These are phyloP conservation scores for Capitulum mitella DNA, from an alignment of 2,888 invertebrate genomes.

Conservation along the genomic window DNA sequence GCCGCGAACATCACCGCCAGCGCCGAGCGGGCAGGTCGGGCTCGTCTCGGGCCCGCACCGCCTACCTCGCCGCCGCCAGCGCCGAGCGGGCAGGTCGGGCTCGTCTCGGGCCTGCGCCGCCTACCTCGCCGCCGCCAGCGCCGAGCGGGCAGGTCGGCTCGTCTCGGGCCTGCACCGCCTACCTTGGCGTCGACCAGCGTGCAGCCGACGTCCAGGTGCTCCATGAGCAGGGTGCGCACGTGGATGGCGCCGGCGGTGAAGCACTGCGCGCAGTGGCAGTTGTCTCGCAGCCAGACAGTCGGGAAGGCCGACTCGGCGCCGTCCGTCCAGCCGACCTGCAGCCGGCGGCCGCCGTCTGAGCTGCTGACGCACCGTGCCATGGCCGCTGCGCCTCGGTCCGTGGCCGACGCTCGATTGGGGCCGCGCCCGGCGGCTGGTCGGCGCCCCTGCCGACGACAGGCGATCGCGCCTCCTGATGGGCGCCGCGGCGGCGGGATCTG, in stretches of 20 bases:
- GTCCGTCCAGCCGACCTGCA: slow-evolving; percentile 31
- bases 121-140: background rate
- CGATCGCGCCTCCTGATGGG: too few species aligned
- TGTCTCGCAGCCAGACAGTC: slow-evolving; percentile 25
- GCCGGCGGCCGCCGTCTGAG: background rate
- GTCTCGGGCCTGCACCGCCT: too few species aligned
- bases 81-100: background rate
- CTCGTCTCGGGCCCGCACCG: background rate
- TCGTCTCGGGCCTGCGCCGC: background rate
- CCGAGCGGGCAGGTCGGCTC: background rate
- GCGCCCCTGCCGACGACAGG: too few species aligned
- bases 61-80: background rate
- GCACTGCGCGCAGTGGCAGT: slow-evolving; percentile 29
- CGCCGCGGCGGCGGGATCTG: too few species aligned
- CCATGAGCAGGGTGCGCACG: slow-evolving; percentile 28
- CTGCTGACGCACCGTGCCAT: background rate
- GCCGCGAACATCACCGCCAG: too few species aligned
- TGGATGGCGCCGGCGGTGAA: slow-evolving; percentile 25
- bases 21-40: background rate
- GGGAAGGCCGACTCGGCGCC: slow-evolving; percentile 21
- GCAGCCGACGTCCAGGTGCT: background rate
- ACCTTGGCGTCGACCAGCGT: background rate
- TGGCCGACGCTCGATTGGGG: too few species aligned
- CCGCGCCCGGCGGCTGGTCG: too few species aligned
- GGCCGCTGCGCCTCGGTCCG: too few species aligned